Evolutionary conservation across 2,113 vertebrate species (phyloP).

Genomic region (Larimichthys crocea): DNA sequence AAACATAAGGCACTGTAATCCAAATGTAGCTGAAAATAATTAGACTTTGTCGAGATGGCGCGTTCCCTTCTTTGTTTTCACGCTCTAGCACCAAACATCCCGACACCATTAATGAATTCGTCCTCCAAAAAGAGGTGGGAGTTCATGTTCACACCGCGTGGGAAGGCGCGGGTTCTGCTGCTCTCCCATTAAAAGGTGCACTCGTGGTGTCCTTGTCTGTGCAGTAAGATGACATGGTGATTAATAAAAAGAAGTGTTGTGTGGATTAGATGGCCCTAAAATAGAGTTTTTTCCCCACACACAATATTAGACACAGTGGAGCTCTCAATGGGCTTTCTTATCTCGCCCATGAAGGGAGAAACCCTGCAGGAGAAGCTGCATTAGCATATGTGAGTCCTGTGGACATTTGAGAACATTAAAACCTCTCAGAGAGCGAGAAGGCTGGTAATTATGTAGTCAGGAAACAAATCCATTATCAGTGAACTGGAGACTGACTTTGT

Average conservation of each 20-base stretch:
- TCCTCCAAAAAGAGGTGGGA: slow-evolving; percentile 23
- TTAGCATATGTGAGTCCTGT: slow-evolving; percentile 29
- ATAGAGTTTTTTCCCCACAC: neutral
- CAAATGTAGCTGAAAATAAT: slow-evolving; percentile 21
- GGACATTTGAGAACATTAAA: slow-evolving; percentile 43
- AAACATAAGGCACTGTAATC: slow-evolving; percentile 7
- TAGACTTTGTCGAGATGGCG: neutral
- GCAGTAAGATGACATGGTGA: slow-evolving; percentile 11
- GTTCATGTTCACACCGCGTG: slow-evolving; percentile 20
- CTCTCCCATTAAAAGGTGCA: slow-evolving; percentile 34
- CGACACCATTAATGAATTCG: slow-evolving; percentile 43
- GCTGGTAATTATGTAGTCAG: slow-evolving; percentile 40
- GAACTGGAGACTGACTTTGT: slow-evolving; percentile 24
- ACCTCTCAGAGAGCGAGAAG: neutral
- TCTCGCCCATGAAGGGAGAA: slow-evolving; percentile 23
- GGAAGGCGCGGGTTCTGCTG: slow-evolving; percentile 14
- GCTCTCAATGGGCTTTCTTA: slow-evolving; percentile 11
- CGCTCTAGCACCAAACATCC: neutral
- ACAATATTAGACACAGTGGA: slow-evolving; percentile 15
- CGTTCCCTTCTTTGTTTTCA: neutral
- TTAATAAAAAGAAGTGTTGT: slow-evolving; percentile 41
- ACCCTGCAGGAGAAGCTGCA: slow-evolving; percentile 19
- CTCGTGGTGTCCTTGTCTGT: slow-evolving; percentile 23
- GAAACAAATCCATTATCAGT: slow-evolving; percentile 31
- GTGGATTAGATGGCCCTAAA: slow-evolving; percentile 16